phyloP scores from a whole-genome alignment of 2,888 invertebrate genomes.

The Amiota mariae region DNA sequence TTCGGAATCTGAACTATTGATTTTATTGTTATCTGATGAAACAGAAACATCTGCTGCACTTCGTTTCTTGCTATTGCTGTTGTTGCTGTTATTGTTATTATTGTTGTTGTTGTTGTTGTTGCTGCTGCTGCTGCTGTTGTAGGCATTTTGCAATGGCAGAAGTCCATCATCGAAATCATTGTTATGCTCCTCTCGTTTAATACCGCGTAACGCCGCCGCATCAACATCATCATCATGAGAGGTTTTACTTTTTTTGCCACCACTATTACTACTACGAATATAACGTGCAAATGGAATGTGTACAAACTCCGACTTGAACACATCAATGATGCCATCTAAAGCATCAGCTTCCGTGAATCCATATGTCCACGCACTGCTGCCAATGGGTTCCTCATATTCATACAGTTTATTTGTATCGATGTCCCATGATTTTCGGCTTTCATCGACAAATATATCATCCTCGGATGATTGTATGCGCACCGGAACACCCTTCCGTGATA shows the following conservation, averaged over 20 bases:
- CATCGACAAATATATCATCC: conserved; percentile 87
- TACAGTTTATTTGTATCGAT: conserved; percentile 77
- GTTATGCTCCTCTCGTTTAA: neutral
- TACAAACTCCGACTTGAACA: conserved; percentile 87
- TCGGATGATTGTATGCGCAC: conserved; percentile 84
- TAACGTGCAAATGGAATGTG: conserved; percentile 86
- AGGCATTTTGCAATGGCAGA: conserved; percentile 46
- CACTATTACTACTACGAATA: conserved; percentile 49
- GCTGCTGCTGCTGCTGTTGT: conserved; percentile 43
- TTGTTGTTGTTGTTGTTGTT: conserved; percentile 66
- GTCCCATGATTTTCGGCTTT: conserved; percentile 86
- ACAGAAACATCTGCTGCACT: neutral
- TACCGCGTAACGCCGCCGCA: conserved; percentile 30
- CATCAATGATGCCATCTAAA: conserved; percentile 86
- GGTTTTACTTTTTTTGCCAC: conserved; percentile 22
- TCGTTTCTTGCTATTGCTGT: conserved; percentile 66
- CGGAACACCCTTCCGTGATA: conserved; percentile 87
- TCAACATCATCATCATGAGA: conserved; percentile 20
- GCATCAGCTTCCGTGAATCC: conserved; percentile 74
- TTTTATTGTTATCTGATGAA: too few species aligned
- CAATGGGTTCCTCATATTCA: conserved; percentile 75
- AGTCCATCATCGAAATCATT: conserved; percentile 35
- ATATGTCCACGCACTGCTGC: conserved; percentile 84
- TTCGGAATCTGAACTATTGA: conserved; percentile 41
- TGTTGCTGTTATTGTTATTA: conserved; percentile 39